These are phyloP conservation scores for Zaprionus ornatus DNA, from an alignment of 1,140 invertebrate genomes.

Conservation along the genomic window DNA sequence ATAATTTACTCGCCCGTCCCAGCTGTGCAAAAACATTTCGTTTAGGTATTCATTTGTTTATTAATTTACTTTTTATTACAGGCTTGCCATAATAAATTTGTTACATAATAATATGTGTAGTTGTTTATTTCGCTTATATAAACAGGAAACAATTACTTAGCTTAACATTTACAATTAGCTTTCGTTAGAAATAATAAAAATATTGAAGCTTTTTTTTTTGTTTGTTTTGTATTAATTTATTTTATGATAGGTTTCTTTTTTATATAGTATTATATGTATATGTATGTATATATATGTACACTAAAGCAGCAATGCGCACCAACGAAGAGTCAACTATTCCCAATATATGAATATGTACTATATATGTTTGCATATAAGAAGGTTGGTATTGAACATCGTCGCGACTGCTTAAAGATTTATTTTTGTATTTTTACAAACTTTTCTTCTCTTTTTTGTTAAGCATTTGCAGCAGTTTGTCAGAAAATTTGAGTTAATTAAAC, in stretches of 20 bases:
- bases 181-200: conserved; percentile 80
- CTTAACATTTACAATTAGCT: conserved; percentile 72
- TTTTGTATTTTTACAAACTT: conserved; percentile 7
- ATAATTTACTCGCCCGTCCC: neutral
- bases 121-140: conserved; percentile 74
- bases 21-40: neutral
- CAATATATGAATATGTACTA: conserved; percentile 58
- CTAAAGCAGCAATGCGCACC: conserved; percentile 48
- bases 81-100: conserved; percentile 53
- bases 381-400: conserved; percentile 52
- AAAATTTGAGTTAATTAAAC: conserved; percentile 72
- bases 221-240: conserved; percentile 61
- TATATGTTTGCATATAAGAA: conserved; percentile 32
- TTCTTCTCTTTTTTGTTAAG: conserved; percentile 21
- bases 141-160: conserved; percentile 81
- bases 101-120: conserved; percentile 48
- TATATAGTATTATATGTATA: conserved; percentile 39
- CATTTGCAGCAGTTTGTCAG: conserved; percentile 49
- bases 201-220: conserved; percentile 72
- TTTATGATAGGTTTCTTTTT: conserved; percentile 62
- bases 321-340: conserved; percentile 48
- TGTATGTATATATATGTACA: conserved; percentile 63
- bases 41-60: conserved; percentile 20
- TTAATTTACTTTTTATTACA: conserved; percentile 60
- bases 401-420: conserved; percentile 27